These are phyloP conservation scores for Pseudonaja textilis DNA, from an alignment of 2,113 vertebrate genomes.

Conservation along the genomic window DNA sequence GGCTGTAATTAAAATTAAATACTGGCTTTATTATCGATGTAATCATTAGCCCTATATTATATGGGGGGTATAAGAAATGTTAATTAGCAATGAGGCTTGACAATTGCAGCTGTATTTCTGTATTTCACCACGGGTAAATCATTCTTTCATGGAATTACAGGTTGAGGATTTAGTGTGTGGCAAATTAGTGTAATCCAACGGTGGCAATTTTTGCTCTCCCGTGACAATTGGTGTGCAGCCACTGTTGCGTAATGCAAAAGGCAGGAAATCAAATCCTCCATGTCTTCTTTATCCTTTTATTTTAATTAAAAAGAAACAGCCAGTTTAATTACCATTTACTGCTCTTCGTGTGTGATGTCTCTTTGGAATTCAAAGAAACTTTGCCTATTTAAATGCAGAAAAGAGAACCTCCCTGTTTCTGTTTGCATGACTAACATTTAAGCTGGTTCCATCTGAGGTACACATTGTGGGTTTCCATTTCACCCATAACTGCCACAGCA, in stretches of 20 bases:
- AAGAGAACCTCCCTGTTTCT: slow-evolving; percentile 71
- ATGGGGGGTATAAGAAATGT: background rate
- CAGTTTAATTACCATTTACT: slow-evolving; percentile 80
- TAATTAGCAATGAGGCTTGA: slow-evolving; percentile 26
- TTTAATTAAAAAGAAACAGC: slow-evolving; percentile 75
- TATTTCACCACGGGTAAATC: slow-evolving; percentile 12
- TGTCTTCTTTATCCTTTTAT: slow-evolving; percentile 48
- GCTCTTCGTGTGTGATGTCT: slow-evolving; percentile 90
- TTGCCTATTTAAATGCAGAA: slow-evolving; percentile 78
- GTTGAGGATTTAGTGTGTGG: slow-evolving; percentile 32
- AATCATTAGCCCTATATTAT: slow-evolving; percentile 21
- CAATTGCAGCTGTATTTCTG: slow-evolving; percentile 5
- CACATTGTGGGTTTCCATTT: slow-evolving; percentile 96
- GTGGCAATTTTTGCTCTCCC: slow-evolving; percentile 42
- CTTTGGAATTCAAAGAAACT: slow-evolving; percentile 80
- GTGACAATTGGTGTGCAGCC: slow-evolving; percentile 42
- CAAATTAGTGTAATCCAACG: slow-evolving; percentile 44
- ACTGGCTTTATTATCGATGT: slow-evolving; percentile 9
- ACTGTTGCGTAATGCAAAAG: slow-evolving; percentile 39
- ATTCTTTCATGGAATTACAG: slow-evolving; percentile 34
- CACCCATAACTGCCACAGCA: slow-evolving; percentile 85
- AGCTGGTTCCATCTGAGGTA: slow-evolving; percentile 91
- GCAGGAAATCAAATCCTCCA: slow-evolving; percentile 31
- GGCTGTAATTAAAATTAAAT: slow-evolving; percentile 12
- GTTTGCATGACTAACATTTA: slow-evolving; percentile 92